Evolutionary conservation across 2,113 vertebrate species (phyloP), one percentile per base, ranked within the genome.

Genomic region (Nesoenas mayeri): DNA sequence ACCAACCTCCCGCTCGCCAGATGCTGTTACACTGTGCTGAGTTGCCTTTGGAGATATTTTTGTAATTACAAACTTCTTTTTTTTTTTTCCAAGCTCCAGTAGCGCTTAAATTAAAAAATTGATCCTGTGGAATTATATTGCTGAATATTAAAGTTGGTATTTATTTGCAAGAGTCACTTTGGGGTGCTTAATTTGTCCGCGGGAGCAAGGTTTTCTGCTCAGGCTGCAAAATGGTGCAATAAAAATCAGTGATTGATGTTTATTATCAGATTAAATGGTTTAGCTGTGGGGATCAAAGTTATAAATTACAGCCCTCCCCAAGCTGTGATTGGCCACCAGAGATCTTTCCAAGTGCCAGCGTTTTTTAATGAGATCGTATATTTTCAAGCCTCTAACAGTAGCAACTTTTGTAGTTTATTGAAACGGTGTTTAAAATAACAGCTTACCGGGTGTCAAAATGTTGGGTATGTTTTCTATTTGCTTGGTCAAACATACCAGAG

Each of bases 301-400:
- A 92, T 98, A 97, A 98, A 98, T 96, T 92, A 93, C 89, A 97
- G 95, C 91, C 95, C 85, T 94, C 89, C 95, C 80, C 92, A 87
- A 95, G 96, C 93, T 97, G 97, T 96, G 97, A 98, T 98, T 98
- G 98, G 98, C 97, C 98, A 97, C 95, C 81, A 26, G 97, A 98
- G 97, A 93, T 96, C 62, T 95, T 94, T 97, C 94, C 53, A 96
- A 98, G 97, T 97, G 97, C 60, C 94, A 95, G 78, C 12, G 6
- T 18, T 95, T 95, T 92, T 95, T 88, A 97, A 98, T 97, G 96
- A 97, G 95, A 83, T 94, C 74, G 5, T 97, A 92, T 97, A 95
- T 97, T 96, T 87, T 91, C 79, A 80, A 69, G 61, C 44, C 78
- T 95, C 88, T 83, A 24, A 81, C 77, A 36, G 80, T 34, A 92